A percentile compares a stretch with the other conserved stretches of the same genome.
These are phyloP conservation scores for Forbesichthys agassizii DNA, from an alignment of 2,113 vertebrate species.

Conservation along the genomic window DNA sequence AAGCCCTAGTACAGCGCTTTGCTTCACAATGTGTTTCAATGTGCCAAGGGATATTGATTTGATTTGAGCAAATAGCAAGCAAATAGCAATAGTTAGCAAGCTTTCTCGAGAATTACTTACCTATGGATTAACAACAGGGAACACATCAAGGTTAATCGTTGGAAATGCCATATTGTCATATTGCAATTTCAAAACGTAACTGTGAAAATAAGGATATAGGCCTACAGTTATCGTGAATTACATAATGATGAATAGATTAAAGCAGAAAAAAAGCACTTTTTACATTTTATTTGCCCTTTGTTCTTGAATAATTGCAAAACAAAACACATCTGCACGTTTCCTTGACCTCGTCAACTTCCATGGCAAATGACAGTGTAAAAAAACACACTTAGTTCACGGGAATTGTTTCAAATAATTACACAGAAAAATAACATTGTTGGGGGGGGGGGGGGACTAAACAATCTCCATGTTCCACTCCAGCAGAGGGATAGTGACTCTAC, in stretches of 20 bases:
- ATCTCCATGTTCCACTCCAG: constrained; percentile 48
- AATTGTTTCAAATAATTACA: constrained; percentile 56
- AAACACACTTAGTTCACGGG: background rate
- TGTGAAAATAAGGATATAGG: background rate
- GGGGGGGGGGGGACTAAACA: constrained; percentile 9
- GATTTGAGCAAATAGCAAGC: too few relatives aligned
- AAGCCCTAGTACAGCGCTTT: too few relatives aligned
- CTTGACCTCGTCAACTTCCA: constrained; percentile 53
- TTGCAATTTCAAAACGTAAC: constrained; percentile 2
- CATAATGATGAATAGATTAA: constrained; percentile 4
- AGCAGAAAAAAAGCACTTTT: constrained; percentile 4
- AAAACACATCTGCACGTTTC: constrained; percentile 43
- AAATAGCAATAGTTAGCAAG: too few relatives aligned
- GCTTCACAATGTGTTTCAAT: too few relatives aligned
- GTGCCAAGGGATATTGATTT: too few relatives aligned
- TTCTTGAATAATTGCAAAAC: constrained; percentile 45
- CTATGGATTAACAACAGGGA: too few relatives aligned
- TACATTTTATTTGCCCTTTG: background rate
- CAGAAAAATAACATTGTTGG: constrained; percentile 22
- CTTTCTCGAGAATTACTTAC: too few relatives aligned
- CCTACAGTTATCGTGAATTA: background rate
- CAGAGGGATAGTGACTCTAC: constrained; percentile 68
- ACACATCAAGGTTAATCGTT: too few relatives aligned
- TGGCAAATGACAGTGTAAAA: constrained; percentile 27
- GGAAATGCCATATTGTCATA: background rate